Conservation (phyloP, 2,113 vertebrate genomes). For the Chamaea fasciata region DNA sequence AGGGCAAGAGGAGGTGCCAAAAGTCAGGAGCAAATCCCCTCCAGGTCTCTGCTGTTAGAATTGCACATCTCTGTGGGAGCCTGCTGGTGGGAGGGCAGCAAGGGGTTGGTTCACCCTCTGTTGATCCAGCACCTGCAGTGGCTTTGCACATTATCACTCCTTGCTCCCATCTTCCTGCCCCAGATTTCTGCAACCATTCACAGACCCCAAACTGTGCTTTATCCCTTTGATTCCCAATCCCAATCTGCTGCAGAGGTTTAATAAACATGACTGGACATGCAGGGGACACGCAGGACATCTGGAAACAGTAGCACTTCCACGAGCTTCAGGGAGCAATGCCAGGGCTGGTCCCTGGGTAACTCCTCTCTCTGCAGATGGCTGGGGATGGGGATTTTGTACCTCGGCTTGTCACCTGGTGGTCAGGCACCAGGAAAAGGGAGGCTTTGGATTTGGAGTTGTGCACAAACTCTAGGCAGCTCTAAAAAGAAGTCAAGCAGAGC, state of each 20-base stretch:
- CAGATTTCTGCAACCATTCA: neutral
- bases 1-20: neutral
- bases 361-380: neutral
- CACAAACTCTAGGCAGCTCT: neutral
- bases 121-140: neutral
- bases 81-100: neutral
- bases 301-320: neutral
- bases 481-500: neutral
- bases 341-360: neutral
- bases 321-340: neutral
- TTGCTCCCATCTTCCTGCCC: neutral
- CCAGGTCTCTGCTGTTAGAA: neutral
- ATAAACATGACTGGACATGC: neutral
- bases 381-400: neutral
- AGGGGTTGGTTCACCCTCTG: neutral
- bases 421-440: neutral
- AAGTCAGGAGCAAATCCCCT: neutral
- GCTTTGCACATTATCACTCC: neutral
- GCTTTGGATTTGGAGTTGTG: neutral
- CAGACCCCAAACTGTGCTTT: neutral
- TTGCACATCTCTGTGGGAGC: fast-evolving
- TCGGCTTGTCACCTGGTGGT: neutral
- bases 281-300: neutral
- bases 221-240: neutral
- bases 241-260: neutral